Evolutionary conservation across 2,113 vertebrate species (phyloP), one percentile per base, ranked within the genome.

Genomic region (Spea multiplicata): DNA sequence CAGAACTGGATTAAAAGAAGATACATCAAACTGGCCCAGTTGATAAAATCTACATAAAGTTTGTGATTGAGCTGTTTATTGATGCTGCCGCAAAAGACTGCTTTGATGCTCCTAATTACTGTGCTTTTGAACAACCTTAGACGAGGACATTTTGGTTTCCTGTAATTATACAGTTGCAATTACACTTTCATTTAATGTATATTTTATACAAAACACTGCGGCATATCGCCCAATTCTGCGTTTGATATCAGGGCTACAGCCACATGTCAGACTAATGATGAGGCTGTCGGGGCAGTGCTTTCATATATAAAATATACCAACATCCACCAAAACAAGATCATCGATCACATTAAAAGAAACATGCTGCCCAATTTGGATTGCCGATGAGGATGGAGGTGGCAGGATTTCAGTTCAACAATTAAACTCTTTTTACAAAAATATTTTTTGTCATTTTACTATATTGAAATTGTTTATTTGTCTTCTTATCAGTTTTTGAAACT

Each of bases 21-120:
- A 73, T 52, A 67, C 71, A 79, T 73, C 76, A 79, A 79, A 78
- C 62, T 50, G 16, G 68, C 50, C 70, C 73, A 47, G 69, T 44
- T 46, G 70, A 57, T n/a, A 73, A 66, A 66, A 62, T 44, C 17
- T 55, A 72, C 59, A 52, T 44, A 5, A 47, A n/a, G 17, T 59
- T 73, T 73, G 55, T 59, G 55, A 71, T 53, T 62, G 71, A 57
- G 65, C 68, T 13, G 47, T 73, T 0, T 61, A 84, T 76, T 85
- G 50, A 75, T 83, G 78, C 0, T 50, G 7, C 81, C 64, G 78
- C 83, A 66, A 81, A 82, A 59, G 83, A 74, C 78, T 62, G 57
- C 82, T 89, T 87, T 86, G 84, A 88, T 88, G 86, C 48, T 71
- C 80, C 70, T 86, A 85, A 85, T 88, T 85, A 83, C 81, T 81